Evolutionary conservation across 2,113 vertebrate genomes (phyloP).

Genomic region (Cyprinodon tularosa): DNA sequence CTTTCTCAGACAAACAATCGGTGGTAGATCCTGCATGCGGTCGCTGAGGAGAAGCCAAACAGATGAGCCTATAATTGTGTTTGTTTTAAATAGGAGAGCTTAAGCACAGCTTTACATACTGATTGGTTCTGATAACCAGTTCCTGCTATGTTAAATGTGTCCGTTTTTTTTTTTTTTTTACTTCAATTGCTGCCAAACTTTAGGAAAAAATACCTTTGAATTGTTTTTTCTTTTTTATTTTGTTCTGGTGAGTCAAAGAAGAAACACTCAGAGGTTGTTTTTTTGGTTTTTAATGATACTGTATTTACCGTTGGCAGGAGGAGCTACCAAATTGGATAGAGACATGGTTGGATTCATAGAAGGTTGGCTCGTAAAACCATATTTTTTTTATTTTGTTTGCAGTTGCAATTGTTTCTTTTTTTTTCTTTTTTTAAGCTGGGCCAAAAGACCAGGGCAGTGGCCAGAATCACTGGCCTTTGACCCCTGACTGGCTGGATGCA

Average conservation of each 20-base stretch:
- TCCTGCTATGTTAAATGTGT: not conserved
- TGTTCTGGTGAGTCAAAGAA: not conserved
- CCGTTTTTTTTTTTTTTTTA: not conserved
- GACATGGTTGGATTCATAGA: not conserved
- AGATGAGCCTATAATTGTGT: slow-evolving; percentile 50
- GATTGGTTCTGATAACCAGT: slow-evolving; percentile 7
- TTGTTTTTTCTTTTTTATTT: not conserved
- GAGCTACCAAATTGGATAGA: not conserved
- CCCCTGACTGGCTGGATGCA: not conserved
- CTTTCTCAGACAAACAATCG: slow-evolving; percentile 35
- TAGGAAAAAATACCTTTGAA: not conserved
- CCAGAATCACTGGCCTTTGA: too few species aligned
- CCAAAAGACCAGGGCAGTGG: not conserved
- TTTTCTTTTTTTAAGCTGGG: not conserved
- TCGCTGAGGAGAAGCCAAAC: slow-evolving; percentile 25
- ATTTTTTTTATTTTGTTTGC: not conserved
- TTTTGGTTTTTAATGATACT: not conserved
- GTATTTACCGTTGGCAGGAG: not conserved
- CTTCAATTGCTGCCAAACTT: not conserved
- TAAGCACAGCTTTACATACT: slow-evolving; percentile 10
- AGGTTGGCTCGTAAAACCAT: not conserved
- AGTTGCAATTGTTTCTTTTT: not conserved
- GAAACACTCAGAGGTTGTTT: not conserved
- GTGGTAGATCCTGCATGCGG: slow-evolving; percentile 27
- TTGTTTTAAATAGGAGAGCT: slow-evolving; percentile 40